A percentile compares a stretch with the other conserved stretches of the same genome.
Evolutionary conservation across 2,113 vertebrate species (phyloP).

Genomic region (Mustela lutreola): DNA sequence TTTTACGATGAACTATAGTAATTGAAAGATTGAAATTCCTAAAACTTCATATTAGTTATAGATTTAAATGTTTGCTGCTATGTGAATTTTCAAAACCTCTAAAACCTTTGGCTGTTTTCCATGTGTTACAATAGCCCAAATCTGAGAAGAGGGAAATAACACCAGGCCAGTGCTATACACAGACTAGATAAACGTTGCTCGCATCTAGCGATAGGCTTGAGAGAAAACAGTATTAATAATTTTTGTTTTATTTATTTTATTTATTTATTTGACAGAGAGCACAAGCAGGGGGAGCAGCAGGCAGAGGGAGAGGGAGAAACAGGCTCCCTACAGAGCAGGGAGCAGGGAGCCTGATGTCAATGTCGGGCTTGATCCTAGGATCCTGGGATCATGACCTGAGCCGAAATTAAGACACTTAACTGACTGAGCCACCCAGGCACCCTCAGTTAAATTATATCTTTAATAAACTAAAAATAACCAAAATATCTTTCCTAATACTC

Average conservation of each 20-base stretch:
- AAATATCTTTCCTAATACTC: not conserved
- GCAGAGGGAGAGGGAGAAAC: not conserved
- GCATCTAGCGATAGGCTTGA: not conserved
- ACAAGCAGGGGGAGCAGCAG: too few relatives aligned
- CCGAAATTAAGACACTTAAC: not conserved
- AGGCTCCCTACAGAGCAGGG: not conserved
- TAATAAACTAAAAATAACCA: not conserved
- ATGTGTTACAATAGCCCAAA: not conserved
- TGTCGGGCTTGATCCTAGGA: not conserved
- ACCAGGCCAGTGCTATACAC: not conserved
- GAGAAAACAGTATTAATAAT: not conserved
- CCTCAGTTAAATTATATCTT: not conserved
- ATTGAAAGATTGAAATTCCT: constrained; percentile 14
- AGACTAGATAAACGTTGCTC: not conserved
- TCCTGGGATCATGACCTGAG: not conserved
- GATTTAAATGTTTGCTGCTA: not conserved
- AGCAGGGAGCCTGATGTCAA: not conserved
- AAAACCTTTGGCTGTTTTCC: not conserved
- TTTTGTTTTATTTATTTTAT: not conserved
- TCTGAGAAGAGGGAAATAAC: not conserved
- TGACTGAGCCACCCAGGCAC: not conserved
- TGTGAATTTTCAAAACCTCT: constrained; percentile 5
- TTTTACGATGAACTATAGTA: not conserved
- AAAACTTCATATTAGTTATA: not conserved
- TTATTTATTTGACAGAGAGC: not conserved